Evolutionary conservation across 2,113 vertebrate genomes (phyloP), one percentile per base, ranked within the genome.

Genomic region (Rousettus leschenaultii): DNA sequence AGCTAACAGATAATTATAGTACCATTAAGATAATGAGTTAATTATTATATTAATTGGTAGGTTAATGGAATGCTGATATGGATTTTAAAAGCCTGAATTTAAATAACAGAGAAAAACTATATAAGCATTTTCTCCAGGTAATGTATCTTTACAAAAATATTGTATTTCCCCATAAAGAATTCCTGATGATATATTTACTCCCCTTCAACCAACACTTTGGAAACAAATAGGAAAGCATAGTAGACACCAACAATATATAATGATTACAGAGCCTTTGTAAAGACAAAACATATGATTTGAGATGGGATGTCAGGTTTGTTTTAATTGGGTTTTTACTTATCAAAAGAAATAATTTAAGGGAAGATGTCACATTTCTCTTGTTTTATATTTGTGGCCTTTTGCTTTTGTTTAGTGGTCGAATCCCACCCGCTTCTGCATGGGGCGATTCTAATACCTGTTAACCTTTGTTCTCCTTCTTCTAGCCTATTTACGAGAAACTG

Each of bases 41-140:
- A 97, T 97, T 97, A 96, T 91, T 96, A 86, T 92, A 96, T 96
- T 96, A 97, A 98, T 96, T 97, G 93, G 43, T 66, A 95, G 93
- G 94, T 96, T 97, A 97, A 97, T 97, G 80, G 78, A 93, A 95
- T 40, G 74, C 48, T 70, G 93, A 91, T 97, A 83, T 51, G 55
- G 79, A 93, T 68, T 96, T 93, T 94, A 51, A 86, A 96, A 94
- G 63, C 55, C 40, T 86, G 33, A 84, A 74, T 91, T 91, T 97
- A 96, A 96, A 77, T 93, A 94, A 95, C 22, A 80, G 21, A 6
- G 38, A 93, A 93, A 84, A 82, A 94, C 85, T 77, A 55, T 71
- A 24, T 74, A 86, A 85, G 22, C 73, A 38, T 86, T 74, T 85
- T 95, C 59, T 84, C 68, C 48, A 96, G 55, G 66, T 80, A 94